These are phyloP conservation scores for Dendrocopos noguchii DNA, from an alignment of 2,113 vertebrate species.

Conservation along the genomic window DNA sequence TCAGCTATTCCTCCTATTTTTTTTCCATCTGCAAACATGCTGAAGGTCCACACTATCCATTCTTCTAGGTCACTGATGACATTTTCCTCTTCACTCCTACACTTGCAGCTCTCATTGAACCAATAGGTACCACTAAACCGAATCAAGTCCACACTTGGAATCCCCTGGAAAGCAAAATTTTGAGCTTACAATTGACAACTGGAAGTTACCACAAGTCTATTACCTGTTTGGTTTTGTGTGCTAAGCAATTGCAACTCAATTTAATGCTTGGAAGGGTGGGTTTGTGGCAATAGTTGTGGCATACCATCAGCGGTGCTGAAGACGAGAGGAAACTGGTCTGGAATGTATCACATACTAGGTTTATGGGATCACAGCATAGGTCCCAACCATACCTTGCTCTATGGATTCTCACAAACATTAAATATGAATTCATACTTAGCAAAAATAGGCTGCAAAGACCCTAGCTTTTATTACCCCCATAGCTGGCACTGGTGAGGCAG, in stretches of 20 bases:
- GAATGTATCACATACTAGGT: not conserved
- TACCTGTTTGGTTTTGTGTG: not conserved
- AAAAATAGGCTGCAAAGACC: not conserved
- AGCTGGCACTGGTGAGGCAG: too few species aligned
- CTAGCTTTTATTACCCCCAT: not conserved
- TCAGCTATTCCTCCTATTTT: too few species aligned
- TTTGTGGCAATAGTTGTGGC: not conserved
- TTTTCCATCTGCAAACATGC: too few species aligned
- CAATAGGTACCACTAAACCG: not conserved
- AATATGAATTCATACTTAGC: not conserved
- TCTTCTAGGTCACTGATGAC: too few species aligned
- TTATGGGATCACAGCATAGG: rapidly evolving
- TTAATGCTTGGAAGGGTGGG: not conserved
- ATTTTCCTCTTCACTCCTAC: not conserved
- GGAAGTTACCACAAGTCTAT: not conserved
- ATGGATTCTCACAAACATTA: not conserved
- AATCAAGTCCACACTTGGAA: not conserved
- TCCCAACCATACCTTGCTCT: not conserved
- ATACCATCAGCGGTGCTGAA: not conserved
- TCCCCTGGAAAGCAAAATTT: not conserved
- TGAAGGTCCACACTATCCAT: too few species aligned
- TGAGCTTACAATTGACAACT: not conserved
- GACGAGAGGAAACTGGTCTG: not conserved
- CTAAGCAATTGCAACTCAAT: not conserved
- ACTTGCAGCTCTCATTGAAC: not conserved